Evolutionary conservation across 2,888 invertebrate genomes (phyloP).

Genomic region (Pterostichus madidus): DNA sequence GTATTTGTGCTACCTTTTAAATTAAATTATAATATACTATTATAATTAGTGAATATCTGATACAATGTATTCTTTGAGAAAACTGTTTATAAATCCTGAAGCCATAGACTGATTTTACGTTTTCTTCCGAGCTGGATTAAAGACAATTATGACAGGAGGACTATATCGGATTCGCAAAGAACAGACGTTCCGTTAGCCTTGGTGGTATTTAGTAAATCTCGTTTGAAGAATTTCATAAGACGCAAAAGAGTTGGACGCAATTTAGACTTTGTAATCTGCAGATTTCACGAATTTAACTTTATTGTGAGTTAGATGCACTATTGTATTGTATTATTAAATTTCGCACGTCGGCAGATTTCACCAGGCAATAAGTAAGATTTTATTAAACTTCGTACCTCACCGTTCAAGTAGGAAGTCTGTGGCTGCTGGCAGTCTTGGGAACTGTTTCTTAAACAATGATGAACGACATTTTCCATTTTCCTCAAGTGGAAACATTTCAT

Average conservation of each 20-base stretch:
- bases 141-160: background rate
- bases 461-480: conserved; percentile 33
- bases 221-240: conserved; percentile 20
- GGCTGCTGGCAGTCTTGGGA: conserved; percentile 35
- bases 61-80: background rate
- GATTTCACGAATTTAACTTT: conserved; percentile 6
- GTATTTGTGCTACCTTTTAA: no score
- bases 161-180: background rate
- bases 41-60: background rate
- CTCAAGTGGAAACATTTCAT: background rate
- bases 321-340: conserved; percentile 57
- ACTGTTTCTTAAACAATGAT: conserved; percentile 37
- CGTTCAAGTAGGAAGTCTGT: conserved; percentile 51
- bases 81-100: conserved; percentile 3
- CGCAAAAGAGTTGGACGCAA: background rate
- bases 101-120: background rate
- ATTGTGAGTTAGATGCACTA: no score
- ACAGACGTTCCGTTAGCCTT: background rate
- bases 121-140: background rate
- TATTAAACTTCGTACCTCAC: conserved; percentile 27
- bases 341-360: conserved; percentile 58
- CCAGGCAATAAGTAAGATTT: conserved; percentile 26
- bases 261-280: background rate
- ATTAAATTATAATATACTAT: no score
- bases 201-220: background rate